Percentiles rank a stretch among this genome's conserved stretches.
phyloP scores from a whole-genome alignment of 2,797 vertebrate species.

The Natrix natrix region DNA sequence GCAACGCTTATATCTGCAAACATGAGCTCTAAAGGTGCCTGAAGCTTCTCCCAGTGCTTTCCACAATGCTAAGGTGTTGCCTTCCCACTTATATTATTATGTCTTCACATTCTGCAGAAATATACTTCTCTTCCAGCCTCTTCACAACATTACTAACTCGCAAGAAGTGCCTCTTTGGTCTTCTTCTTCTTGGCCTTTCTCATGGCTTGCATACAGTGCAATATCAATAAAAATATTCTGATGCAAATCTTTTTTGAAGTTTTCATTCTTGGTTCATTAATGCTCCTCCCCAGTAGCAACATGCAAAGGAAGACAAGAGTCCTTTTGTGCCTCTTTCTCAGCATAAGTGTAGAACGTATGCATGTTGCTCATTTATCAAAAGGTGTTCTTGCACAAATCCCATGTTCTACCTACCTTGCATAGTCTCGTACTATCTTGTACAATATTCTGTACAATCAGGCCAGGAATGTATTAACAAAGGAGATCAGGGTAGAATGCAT shows the following conservation, averaged over 20 bases:
- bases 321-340: not conserved
- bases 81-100: not conserved
- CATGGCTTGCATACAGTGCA: not conserved
- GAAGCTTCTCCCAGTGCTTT: not conserved
- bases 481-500: too few species aligned
- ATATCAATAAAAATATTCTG: not conserved
- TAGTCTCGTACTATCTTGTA: too few species aligned
- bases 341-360: too few species aligned
- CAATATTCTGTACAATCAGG: too few species aligned
- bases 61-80: not conserved
- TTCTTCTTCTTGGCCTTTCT: not conserved
- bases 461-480: too few species aligned
- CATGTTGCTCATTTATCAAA: too few species aligned
- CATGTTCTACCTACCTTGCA: too few species aligned
- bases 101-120: not conserved
- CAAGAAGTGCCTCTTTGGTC: not conserved
- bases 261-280: not conserved
- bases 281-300: not conserved
- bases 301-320: not conserved
- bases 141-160: not conserved
- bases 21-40: not conserved
- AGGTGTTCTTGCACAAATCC: too few species aligned
- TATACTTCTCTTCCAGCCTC: too few species aligned
- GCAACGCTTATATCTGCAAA: slow-evolving; percentile 11
- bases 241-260: not conserved